Conservation (phyloP, 2,113 vertebrate genomes). For the Alouatta palliata region DNA sequence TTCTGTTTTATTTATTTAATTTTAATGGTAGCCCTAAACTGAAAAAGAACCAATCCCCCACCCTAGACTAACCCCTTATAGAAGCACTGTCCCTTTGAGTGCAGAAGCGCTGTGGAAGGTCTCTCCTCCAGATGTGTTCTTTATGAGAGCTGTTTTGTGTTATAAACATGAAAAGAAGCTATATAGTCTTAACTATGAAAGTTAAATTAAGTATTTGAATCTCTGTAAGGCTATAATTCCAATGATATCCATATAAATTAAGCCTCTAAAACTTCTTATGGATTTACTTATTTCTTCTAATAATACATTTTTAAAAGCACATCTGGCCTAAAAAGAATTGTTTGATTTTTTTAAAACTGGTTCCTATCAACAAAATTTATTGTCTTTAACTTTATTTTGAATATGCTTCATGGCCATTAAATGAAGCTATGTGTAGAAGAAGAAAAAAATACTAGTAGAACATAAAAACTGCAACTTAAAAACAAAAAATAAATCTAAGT, state of each 20-base stretch:
- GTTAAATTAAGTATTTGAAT: neutral
- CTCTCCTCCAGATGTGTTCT: neutral
- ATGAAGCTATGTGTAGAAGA: neutral
- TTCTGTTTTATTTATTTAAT: neutral
- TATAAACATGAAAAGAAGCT: neutral
- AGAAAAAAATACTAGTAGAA: slow-evolving; percentile 27
- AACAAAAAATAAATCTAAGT: slow-evolving; percentile 23
- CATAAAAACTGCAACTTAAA: neutral
- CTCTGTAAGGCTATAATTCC: neutral
- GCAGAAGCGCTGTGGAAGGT: neutral
- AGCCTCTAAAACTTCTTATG: neutral
- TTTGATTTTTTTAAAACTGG: slow-evolving; percentile 18
- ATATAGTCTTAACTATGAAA: neutral
- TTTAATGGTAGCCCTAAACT: neutral
- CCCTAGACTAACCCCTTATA: neutral
- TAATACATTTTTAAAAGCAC: neutral
- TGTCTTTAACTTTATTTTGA: slow-evolving; percentile 49
- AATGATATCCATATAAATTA: neutral
- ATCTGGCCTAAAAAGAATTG: neutral
- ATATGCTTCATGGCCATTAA: slow-evolving; percentile 11
- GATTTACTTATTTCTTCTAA: neutral
- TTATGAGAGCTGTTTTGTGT: neutral
- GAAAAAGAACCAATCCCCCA: neutral
- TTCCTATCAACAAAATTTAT: neutral
- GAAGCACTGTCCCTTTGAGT: neutral